phyloP scores from a whole-genome alignment of 2,797 vertebrate species.

The Mionectes olivaceus region DNA sequence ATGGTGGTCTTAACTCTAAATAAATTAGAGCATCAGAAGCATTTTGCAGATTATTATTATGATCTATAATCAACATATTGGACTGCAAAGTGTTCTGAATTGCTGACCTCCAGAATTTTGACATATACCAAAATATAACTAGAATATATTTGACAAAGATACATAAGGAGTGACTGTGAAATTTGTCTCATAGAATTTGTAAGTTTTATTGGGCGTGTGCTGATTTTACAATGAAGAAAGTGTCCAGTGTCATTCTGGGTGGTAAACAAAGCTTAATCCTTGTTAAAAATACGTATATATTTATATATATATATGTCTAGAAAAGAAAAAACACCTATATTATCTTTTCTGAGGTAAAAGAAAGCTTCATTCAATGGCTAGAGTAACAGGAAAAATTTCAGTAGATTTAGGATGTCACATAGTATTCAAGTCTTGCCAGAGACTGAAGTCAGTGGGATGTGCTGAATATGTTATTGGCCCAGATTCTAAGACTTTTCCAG shows the following conservation, averaged over 20 bases:
- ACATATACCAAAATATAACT: neutral
- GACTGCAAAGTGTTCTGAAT: neutral
- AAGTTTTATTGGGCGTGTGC: neutral
- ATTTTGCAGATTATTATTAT: neutral
- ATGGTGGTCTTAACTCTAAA: neutral
- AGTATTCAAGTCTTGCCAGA: neutral
- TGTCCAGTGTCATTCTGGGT: neutral
- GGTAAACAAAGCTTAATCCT: neutral
- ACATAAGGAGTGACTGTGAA: neutral
- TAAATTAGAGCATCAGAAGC: neutral
- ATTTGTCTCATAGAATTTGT: neutral
- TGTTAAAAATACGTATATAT: neutral
- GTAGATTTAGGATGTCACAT: neutral
- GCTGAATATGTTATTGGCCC: neutral
- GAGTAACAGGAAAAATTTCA: neutral
- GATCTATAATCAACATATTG: neutral
- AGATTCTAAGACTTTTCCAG: neutral
- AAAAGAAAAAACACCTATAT: neutral
- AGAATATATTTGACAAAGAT: neutral
- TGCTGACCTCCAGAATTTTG: neutral
- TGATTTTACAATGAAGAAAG: neutral
- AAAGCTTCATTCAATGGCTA: neutral
- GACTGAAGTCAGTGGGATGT: neutral
- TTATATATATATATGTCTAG: neutral
- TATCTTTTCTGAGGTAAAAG: neutral